Conservation (phyloP, 1,140 invertebrate genomes). For the Formica selysi region DNA sequence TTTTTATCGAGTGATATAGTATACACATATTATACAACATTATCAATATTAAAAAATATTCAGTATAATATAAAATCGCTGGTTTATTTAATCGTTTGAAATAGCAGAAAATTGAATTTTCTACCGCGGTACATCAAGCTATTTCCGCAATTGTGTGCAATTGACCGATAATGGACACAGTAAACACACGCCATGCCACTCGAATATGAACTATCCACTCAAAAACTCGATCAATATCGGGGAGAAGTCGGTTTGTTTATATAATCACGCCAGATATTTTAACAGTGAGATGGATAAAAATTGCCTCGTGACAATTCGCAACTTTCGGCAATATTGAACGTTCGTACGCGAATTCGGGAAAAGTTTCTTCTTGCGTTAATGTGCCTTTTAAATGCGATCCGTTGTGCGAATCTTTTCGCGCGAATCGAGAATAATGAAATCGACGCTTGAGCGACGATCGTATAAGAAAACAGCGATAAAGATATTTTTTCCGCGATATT, state of each 20-base stretch:
- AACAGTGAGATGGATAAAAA: conserved; percentile 13
- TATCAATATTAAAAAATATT: too few relatives aligned
- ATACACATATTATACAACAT: too few relatives aligned
- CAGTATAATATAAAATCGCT: background rate
- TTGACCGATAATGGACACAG: conserved; percentile 11
- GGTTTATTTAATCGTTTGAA: background rate
- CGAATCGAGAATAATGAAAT: background rate
- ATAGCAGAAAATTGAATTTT: background rate
- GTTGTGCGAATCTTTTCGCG: background rate
- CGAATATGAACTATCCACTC: background rate
- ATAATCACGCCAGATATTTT: conserved; percentile 10
- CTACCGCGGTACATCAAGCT: background rate
- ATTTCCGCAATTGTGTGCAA: background rate
- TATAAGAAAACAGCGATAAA: background rate
- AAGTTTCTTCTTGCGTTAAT: background rate
- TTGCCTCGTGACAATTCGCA: background rate
- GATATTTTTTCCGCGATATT: conserved; percentile 6
- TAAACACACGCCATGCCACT: conserved; percentile 3
- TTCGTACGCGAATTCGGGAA: background rate
- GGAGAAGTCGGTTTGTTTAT: conserved; percentile 21
- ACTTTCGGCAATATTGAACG: background rate
- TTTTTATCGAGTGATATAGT: too few relatives aligned
- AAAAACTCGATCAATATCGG: conserved; percentile 15
- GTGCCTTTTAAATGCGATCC: background rate
- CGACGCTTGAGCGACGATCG: background rate